phyloP scores from a whole-genome alignment of 2,113 vertebrate genomes.

The Telmatochromis sp. region DNA sequence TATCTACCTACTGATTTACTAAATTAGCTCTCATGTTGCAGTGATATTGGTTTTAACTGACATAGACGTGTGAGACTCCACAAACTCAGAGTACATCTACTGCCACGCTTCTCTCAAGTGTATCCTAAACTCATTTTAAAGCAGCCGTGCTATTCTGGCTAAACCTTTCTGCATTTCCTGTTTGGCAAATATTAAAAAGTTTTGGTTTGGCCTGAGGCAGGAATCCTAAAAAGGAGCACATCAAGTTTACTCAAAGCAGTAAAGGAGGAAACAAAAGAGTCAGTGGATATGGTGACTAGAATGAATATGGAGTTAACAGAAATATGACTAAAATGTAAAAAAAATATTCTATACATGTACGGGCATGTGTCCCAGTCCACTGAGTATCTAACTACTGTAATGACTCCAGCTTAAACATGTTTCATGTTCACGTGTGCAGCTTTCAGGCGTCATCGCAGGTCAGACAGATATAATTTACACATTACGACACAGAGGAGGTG shows the following conservation, averaged over 20 bases:
- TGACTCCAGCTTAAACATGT: background rate
- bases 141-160: background rate
- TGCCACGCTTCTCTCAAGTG: background rate
- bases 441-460: background rate
- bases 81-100: background rate
- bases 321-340: background rate
- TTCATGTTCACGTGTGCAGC: background rate
- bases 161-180: background rate
- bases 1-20: background rate
- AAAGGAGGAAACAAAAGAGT: background rate
- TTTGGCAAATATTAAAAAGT: background rate
- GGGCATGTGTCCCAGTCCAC: background rate
- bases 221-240: background rate
- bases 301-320: slow-evolving; percentile 16
- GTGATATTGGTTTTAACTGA: background rate
- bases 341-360: background rate
- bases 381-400: background rate
- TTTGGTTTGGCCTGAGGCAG: background rate
- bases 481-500: background rate
- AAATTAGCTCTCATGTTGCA: background rate
- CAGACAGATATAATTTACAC: background rate
- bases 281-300: background rate
- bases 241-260: background rate
- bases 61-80: background rate
- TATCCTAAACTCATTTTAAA: background rate